Conservation (phyloP, 2,113 vertebrate genomes). For the Rhodinocichla rosea region DNA sequence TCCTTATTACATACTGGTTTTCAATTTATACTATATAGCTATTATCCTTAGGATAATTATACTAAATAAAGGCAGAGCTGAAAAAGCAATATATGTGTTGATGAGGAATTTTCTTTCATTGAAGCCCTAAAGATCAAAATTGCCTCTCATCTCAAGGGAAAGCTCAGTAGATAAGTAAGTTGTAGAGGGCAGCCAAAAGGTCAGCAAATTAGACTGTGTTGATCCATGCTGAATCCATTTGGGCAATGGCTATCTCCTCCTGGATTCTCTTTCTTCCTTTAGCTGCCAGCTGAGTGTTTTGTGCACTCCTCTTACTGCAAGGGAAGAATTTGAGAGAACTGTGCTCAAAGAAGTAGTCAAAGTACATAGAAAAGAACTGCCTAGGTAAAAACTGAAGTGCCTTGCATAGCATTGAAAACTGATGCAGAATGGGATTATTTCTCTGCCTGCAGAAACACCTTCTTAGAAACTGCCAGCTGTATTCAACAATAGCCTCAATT, state of each 20-base stretch:
- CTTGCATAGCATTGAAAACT: not conserved
- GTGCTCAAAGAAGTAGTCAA: not conserved
- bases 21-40: not conserved
- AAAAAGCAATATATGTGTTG: not conserved
- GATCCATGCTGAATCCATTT: not conserved
- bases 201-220: not conserved
- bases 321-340: not conserved
- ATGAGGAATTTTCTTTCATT: constrained; percentile 2
- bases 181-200: not conserved
- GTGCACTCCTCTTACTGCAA: not conserved
- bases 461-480: not conserved
- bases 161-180: not conserved
- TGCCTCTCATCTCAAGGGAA: not conserved
- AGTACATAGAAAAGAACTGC: not conserved
- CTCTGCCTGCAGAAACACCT: not conserved
- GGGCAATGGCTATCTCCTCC: not conserved
- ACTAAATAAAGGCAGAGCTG: not conserved
- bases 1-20: not conserved
- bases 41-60: not conserved
- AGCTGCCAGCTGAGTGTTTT: not conserved
- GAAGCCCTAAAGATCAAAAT: not conserved
- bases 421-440: not conserved
- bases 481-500: not conserved
- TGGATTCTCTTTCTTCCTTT: not conserved
- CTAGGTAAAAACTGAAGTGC: not conserved